phyloP scores from a whole-genome alignment of 1,140 invertebrate genomes.

The Apis cerana region DNA sequence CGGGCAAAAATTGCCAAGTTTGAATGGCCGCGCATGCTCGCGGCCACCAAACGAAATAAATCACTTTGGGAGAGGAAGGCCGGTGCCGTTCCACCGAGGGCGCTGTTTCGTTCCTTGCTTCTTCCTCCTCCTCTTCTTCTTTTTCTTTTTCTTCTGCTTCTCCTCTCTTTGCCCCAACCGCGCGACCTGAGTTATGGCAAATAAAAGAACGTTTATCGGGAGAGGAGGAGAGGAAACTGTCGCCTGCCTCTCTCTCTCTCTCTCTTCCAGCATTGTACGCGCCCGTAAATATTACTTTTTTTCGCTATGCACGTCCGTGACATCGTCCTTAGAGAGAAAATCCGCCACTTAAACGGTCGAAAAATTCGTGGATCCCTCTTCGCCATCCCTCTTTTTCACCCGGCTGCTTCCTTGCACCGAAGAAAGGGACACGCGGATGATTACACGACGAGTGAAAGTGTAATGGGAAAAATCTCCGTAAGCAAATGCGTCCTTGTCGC shows the following conservation, averaged over 20 bases:
- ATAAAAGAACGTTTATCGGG: conserved; percentile 40
- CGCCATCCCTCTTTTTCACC: conserved; percentile 18
- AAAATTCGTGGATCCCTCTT: neutral
- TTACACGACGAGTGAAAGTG: conserved; percentile 10
- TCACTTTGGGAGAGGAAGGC: conserved; percentile 58
- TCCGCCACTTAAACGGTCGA: conserved; percentile 46
- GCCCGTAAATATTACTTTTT: conserved; percentile 53
- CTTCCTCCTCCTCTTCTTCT: neutral
- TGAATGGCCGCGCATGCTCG: conserved; percentile 55
- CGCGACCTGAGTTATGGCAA: conserved; percentile 61
- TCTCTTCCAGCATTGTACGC: conserved; percentile 41
- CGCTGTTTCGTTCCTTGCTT: conserved; percentile 41
- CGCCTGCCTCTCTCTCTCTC: too few species aligned
- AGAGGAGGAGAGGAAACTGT: neutral
- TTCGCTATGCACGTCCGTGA: conserved; percentile 30
- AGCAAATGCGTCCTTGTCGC: neutral
- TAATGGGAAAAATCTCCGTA: conserved; percentile 27
- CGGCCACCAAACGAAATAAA: conserved; percentile 62
- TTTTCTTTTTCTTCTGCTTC: neutral
- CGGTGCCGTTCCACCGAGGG: conserved; percentile 45
- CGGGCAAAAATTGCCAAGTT: conserved; percentile 63
- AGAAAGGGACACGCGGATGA: conserved; percentile 12
- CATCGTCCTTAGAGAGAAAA: conserved; percentile 39
- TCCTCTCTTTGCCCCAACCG: conserved; percentile 2
- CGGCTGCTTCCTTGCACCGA: neutral